These are phyloP conservation scores for Clarias fuscus DNA, from an alignment of 2,797 vertebrate species.

Conservation along the genomic window DNA sequence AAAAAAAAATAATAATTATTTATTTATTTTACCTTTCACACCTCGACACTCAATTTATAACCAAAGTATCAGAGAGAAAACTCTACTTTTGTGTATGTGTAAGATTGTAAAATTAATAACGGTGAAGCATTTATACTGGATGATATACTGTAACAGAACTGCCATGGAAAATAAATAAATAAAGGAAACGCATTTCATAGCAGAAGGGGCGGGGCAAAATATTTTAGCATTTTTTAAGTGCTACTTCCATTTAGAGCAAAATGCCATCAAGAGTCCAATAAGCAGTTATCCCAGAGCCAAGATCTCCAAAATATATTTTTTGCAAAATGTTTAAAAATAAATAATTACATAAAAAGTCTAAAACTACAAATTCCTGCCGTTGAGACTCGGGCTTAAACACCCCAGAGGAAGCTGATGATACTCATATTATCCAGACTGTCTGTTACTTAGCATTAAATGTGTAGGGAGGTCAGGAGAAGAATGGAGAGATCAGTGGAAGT, in stretches of 20 bases:
- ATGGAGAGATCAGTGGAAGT: conserved; percentile 58
- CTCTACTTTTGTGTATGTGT: not conserved
- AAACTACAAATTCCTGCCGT: too few species aligned
- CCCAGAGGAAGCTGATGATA: not conserved
- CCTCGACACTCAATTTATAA: not conserved
- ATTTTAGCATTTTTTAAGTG: too few species aligned
- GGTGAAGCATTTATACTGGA: not conserved
- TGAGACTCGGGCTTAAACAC: not conserved
- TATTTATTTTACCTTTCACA: not conserved
- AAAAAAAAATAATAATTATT: too few species aligned
- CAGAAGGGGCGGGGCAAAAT: not conserved
- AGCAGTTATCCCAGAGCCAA: too few species aligned
- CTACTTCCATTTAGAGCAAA: too few species aligned
- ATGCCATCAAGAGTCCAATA: too few species aligned
- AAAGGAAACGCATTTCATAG: not conserved
- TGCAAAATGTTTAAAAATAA: not conserved
- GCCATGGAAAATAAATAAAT: not conserved
- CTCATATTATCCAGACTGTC: not conserved
- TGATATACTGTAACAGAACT: not conserved
- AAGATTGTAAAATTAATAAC: not conserved
- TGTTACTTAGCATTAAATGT: conserved; percentile 25
- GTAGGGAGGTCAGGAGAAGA: conserved; percentile 17
- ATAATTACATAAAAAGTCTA: not conserved
- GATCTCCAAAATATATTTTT: too few species aligned
- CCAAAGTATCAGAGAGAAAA: not conserved